These are phyloP conservation scores for Baryphthengus martii DNA, from an alignment of 2,113 vertebrate species.

Conservation along the genomic window DNA sequence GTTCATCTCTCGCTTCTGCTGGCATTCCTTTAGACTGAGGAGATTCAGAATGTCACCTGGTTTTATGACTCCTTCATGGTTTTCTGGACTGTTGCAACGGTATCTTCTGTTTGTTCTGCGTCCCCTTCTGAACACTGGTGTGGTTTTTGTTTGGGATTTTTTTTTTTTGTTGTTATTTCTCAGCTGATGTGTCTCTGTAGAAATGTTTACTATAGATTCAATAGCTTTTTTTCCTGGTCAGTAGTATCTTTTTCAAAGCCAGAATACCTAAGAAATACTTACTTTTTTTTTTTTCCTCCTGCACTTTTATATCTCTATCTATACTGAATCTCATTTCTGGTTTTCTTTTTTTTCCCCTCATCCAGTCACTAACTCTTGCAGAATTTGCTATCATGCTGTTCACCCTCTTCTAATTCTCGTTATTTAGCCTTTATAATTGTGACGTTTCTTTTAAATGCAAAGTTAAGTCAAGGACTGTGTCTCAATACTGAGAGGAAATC, in stretches of 20 bases:
- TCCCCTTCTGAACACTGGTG: not conserved
- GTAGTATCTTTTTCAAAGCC: not conserved
- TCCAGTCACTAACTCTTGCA: not conserved
- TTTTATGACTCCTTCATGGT: not conserved
- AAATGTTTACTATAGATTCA: not conserved
- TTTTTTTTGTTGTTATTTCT: not conserved
- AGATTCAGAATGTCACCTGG: not conserved
- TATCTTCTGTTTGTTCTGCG: not conserved
- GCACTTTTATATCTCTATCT: not conserved
- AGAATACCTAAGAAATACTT: not conserved
- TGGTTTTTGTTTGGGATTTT: not conserved
- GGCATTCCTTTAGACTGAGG: not conserved
- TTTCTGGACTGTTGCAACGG: not conserved
- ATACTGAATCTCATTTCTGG: not conserved
- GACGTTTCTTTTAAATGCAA: not conserved
- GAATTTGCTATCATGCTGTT: not conserved
- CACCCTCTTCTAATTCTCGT: not conserved
- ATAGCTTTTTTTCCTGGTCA: not conserved
- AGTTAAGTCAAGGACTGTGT: not conserved
- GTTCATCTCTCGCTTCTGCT: not conserved
- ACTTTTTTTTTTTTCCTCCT: not conserved
- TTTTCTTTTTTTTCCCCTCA: not conserved
- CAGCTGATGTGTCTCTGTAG: not conserved
- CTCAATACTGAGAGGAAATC: not conserved
- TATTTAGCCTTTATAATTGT: not conserved